Base-by-base conservation (phyloP, 2,888 invertebrate genomes). In the Agrilus cyanescens region DNA sequence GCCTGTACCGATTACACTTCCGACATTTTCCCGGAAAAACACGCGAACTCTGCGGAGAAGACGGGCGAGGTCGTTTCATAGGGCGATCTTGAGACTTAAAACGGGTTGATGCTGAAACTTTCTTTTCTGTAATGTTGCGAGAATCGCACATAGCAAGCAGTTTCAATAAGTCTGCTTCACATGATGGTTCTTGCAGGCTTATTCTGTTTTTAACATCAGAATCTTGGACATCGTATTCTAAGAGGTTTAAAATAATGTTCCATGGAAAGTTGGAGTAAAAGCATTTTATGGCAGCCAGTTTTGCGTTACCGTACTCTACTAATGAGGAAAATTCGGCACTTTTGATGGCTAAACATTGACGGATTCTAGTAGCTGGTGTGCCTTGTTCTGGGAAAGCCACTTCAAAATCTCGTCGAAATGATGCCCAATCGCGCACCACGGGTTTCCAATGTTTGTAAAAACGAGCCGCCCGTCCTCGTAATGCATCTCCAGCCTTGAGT, bases 391-490 rank as follows among this genome's bases (percentile, higher is more conserved):
- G 41, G 36, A 46, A 44, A 20, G 44, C 39, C 1, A 46, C 33
- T 32, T 46, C 40, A 40, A 46, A 46, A 33, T 43, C 40, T 7
- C 41, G 15, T 10, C 46, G 40, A 35, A 46, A 46, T 33, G 44
- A 47, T n/a, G 30, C 15, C 47, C 43, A 47, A 34, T 47, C 39
- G 8, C 45, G 3, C 7, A 45, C 43, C 12, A 37, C 35, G 12
- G 45, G 45, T 25, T 47, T 47, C 40, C 47, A 47, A 37, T 45
- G 43, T 40, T 42, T 13, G 37, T 47, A 47, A 45, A 47, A 47
- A 10, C 46, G 38, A 1, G 43, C 45, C 8, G 47, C 45, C 16
- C 47, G 37, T 34, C 47, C 43, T n/a, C 47, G 47, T 4, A 45
- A 34, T 7, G 44, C 44, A 20, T 45, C 34, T 20, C 41, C 44